A percentile compares a stretch with the other conserved stretches of the same genome.
Evolutionary conservation across 2,113 vertebrate species (phyloP).

Genomic region (Eolophus roseicapilla): DNA sequence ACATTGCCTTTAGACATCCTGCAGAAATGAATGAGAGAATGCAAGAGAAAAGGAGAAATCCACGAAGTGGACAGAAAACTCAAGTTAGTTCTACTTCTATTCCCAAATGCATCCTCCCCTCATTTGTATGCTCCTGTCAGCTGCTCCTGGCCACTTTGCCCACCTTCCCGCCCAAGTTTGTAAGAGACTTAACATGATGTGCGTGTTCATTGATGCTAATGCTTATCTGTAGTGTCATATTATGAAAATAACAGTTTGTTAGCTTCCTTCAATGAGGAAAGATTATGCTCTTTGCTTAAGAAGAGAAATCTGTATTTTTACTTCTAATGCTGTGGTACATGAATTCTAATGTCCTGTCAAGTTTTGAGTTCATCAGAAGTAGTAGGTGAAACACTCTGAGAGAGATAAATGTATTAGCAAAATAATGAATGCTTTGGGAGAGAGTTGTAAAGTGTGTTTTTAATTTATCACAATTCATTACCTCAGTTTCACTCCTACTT

Average conservation of each 20-base stretch:
- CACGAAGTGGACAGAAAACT: background rate
- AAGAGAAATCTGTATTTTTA: background rate
- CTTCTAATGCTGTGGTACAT: background rate
- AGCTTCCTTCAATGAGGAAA: background rate
- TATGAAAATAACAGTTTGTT: background rate
- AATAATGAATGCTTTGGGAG: background rate
- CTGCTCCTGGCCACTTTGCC: background rate
- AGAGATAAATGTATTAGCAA: background rate
- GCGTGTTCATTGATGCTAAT: background rate
- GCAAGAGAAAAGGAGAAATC: background rate
- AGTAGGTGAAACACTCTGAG: background rate
- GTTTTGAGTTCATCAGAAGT: background rate
- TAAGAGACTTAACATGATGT: background rate
- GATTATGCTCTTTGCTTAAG: background rate
- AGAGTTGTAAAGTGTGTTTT: background rate
- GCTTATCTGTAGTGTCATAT: background rate
- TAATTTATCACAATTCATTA: background rate
- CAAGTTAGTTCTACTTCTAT: background rate
- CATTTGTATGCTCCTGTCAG: background rate
- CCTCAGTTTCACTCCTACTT: background rate
- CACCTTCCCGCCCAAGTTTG: background rate
- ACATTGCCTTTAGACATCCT: background rate
- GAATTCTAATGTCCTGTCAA: background rate
- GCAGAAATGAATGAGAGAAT: background rate
- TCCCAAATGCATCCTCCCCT: accelerated